These are phyloP conservation scores for Arrhamphus sclerolepis DNA, from an alignment of 2,797 vertebrate species.

Conservation along the genomic window DNA sequence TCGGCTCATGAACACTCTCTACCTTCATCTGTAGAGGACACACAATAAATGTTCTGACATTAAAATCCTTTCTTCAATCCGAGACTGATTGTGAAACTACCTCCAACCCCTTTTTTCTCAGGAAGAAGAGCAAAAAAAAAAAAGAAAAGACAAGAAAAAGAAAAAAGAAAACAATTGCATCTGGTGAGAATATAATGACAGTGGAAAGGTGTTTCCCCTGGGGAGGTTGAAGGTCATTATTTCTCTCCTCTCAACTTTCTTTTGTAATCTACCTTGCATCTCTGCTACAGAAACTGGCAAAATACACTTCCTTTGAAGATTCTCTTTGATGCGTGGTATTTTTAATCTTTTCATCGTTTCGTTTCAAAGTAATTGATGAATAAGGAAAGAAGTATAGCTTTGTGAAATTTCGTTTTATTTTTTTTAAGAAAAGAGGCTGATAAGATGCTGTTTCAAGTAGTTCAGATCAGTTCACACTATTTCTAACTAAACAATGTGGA, in stretches of 20 bases:
- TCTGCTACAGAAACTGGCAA: conserved; percentile 51
- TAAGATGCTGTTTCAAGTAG: conserved; percentile 39
- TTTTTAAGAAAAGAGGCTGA: conserved; percentile 39
- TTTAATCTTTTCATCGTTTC: conserved; percentile 71
- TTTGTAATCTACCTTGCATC: conserved; percentile 64
- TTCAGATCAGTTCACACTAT: too few species aligned
- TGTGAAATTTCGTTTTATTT: conserved; percentile 39
- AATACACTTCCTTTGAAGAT: conserved; percentile 68
- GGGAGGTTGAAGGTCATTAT: conserved; percentile 62
- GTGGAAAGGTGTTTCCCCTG: conserved; percentile 64
- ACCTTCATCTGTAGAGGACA: too few species aligned
- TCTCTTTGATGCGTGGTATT: conserved; percentile 65
- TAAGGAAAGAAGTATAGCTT: conserved; percentile 54
- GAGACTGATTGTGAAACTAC: conserved; percentile 22
- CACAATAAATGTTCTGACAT: too few species aligned
- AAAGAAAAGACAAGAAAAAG: conserved; percentile 54
- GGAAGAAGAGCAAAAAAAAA: conserved; percentile 47
- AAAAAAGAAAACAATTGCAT: conserved; percentile 60
- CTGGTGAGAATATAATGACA: conserved; percentile 45
- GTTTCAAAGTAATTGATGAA: conserved; percentile 64
- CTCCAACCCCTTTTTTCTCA: conserved; percentile 1
- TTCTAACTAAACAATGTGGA: too few species aligned
- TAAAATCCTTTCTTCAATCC: too few species aligned
- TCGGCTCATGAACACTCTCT: too few species aligned
- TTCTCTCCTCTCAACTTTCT: conserved; percentile 50